These are phyloP conservation scores for Drosophila tanythrix DNA, from an alignment of 2,888 invertebrate species.

Conservation along the genomic window DNA sequence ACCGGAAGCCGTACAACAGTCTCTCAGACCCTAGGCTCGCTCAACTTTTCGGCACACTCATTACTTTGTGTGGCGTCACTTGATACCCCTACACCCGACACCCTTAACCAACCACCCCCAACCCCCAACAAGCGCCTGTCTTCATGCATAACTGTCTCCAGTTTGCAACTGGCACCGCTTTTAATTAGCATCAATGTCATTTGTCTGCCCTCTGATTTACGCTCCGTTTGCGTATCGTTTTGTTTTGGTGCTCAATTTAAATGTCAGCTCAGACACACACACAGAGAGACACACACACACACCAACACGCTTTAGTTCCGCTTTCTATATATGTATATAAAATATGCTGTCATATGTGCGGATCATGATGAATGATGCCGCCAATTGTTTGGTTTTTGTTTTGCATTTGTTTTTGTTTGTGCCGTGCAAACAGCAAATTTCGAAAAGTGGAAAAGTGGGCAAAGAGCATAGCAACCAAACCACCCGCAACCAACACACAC, in stretches of 20 bases:
- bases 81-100: slow-evolving; percentile 14
- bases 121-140: background rate
- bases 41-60: slow-evolving; percentile 45
- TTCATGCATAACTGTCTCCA: slow-evolving; percentile 6
- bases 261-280: slow-evolving; percentile 40
- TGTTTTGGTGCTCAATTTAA: slow-evolving; percentile 58
- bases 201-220: slow-evolving; percentile 52
- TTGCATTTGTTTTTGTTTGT: slow-evolving; percentile 57
- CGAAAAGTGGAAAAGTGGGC: slow-evolving; percentile 45
- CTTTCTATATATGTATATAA: slow-evolving; percentile 30
- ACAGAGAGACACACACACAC: slow-evolving; percentile 4
- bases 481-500: background rate
- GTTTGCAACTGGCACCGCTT: slow-evolving; percentile 56
- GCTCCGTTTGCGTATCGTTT: slow-evolving; percentile 33
- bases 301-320: background rate
- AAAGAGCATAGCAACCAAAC: slow-evolving; percentile 40
- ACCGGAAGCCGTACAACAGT: slow-evolving; percentile 31
- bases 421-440: slow-evolving; percentile 61
- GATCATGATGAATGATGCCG: slow-evolving; percentile 72
- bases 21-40: background rate
- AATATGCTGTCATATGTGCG: slow-evolving; percentile 76
- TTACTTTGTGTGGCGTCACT: slow-evolving; percentile 42
- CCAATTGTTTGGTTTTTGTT: slow-evolving; percentile 63
- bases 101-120: background rate
- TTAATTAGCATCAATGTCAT: slow-evolving; percentile 78